Evolutionary conservation across 2,797 vertebrate species (phyloP).

Genomic region (Labroides dimidiatus): DNA sequence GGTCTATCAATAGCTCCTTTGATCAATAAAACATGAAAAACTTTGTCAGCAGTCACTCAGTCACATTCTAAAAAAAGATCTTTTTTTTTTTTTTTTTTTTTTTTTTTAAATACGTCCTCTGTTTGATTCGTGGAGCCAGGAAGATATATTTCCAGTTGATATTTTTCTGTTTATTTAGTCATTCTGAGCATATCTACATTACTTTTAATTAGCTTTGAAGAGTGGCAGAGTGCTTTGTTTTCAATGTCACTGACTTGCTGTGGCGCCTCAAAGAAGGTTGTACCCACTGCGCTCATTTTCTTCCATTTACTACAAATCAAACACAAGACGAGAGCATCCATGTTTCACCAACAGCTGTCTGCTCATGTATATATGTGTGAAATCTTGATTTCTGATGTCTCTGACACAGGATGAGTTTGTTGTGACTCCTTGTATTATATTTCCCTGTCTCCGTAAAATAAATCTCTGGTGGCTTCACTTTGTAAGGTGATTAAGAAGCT

Average conservation of each 20-base stretch:
- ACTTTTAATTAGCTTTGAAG: constrained; percentile 29
- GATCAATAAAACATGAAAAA: constrained; percentile 74
- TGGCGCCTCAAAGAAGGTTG: neutral
- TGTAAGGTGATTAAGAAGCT: constrained; percentile 15
- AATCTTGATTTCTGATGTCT: neutral
- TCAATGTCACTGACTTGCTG: constrained; percentile 10
- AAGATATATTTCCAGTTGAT: neutral
- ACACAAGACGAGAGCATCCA: neutral
- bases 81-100: neutral
- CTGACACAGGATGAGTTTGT: too few species aligned
- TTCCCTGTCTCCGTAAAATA: neutral
- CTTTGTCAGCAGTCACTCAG: constrained; percentile 57
- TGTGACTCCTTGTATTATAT: neutral
- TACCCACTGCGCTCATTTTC: neutral
- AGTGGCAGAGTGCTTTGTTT: constrained; percentile 4
- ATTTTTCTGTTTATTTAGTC: neutral
- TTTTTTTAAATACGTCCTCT: neutral
- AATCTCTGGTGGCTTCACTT: neutral
- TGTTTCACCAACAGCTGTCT: neutral
- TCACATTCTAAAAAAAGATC: constrained; percentile 28
- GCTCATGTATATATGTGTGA: neutral
- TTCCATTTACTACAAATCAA: neutral
- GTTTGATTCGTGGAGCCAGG: constrained; percentile 15
- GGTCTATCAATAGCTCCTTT: constrained; percentile 62
- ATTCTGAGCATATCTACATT: neutral